Base-by-base conservation (phyloP, 2,797 vertebrate species). In the Australoheros facetus region DNA sequence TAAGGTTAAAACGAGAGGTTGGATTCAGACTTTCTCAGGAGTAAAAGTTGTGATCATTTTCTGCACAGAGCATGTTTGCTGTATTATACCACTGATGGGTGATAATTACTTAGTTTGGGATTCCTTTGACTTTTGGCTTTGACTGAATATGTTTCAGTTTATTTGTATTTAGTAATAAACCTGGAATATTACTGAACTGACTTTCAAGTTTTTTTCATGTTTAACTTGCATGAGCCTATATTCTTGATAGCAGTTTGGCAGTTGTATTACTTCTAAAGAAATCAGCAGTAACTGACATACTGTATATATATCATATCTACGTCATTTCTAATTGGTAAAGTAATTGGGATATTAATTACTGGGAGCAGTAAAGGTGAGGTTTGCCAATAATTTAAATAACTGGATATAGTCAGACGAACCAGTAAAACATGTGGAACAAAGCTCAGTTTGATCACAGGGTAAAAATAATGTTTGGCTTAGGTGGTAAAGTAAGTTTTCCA, bases 11-110 rank as follows among this genome's bases (percentile, higher is more conserved):
- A 51, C 9, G 21, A 21, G 53, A 42, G 62, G 59, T 12, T n/a
- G 23, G 7, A 21, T 21, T 48, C 62, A 39, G 56, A 26, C n/a
- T 8, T 39, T 55, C 55, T 30, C 34, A 48, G 6, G 14, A 26
- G 11, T 54, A 0, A 30, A 30, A 26, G 21, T 54, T 45, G 1
- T 14, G 16, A 4, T 72, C 5, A 13, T 73, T 75, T 71, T 42
- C 51, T 55, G 12, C 56, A 75, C 17, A 54, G 62, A 42, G 28
- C 55, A 45, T 70, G 32, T 39, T 21, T 32, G 30, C 37, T n/a
- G 12, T 0, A 12, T 21, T 48, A n/a, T 2, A 23, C 4, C 34
- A n/a, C 32, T 6, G 51, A 39, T 70, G 1, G 0, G 45, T 0
- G 14, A 26, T 0, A 26, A 23, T 45, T 45, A 17, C 37, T 64